These are phyloP conservation scores for Gobius niger DNA, from an alignment of 2,113 vertebrate genomes.

Conservation along the genomic window DNA sequence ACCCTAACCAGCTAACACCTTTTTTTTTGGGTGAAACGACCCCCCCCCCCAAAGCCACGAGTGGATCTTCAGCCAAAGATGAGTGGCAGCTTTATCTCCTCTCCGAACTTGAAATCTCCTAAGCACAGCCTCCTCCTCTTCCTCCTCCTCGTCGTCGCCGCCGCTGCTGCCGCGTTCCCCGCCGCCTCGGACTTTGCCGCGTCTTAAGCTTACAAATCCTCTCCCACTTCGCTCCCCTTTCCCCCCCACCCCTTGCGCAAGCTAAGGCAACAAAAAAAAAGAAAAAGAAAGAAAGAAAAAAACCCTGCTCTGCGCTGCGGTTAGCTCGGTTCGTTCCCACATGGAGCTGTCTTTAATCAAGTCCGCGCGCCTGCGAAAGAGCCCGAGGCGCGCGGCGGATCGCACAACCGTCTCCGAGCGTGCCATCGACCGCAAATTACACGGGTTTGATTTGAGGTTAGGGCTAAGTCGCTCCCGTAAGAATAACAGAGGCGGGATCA, in stretches of 20 bases:
- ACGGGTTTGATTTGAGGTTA: conserved; percentile 82
- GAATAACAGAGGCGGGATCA: conserved; percentile 78
- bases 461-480: conserved; percentile 80
- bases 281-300: no score
- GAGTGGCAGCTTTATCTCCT: conserved; percentile 12
- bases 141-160: no score
- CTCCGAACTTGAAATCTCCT: conserved; percentile 28
- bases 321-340: conserved; percentile 82
- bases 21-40: neutral
- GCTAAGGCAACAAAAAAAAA: conserved; percentile 69
- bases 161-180: neutral
- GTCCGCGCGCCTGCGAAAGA: conserved; percentile 67
- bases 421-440: conserved; percentile 86
- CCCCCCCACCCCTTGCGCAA: conserved; percentile 32
- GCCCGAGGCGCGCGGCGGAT: conserved; percentile 79
- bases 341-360: conserved; percentile 86
- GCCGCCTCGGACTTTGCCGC: conserved; percentile 30
- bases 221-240: conserved; percentile 23
- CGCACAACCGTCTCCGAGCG: conserved; percentile 80
- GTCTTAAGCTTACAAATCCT: conserved; percentile 43
- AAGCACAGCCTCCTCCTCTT: conserved; percentile 29
- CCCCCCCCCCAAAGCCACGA: conserved; percentile 2
- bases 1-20: neutral
- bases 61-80: conserved; percentile 6
- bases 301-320: conserved; percentile 68